Percentiles rank a stretch among this genome's conserved stretches.
Evolutionary conservation across 2,888 invertebrate species (phyloP).

Genomic region (Lydus trimaculatus): DNA sequence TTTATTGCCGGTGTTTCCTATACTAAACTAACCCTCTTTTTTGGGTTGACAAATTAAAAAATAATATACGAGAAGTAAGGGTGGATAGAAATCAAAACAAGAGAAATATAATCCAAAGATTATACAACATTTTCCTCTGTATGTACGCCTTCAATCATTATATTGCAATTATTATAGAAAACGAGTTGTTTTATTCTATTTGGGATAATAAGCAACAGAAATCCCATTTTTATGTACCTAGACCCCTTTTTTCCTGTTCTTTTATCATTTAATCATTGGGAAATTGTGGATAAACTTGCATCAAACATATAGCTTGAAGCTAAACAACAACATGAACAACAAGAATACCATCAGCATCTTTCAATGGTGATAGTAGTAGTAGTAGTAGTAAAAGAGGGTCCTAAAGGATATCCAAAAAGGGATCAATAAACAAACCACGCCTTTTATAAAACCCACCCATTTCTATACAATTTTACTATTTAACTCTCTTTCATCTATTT

Average conservation of each 20-base stretch:
- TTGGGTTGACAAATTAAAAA: not conserved
- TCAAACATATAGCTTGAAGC: not conserved
- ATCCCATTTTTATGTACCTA: not conserved
- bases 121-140: not conserved
- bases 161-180: too few relatives aligned
- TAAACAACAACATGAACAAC: not conserved
- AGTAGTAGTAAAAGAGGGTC: conserved; percentile 4
- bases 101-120: not conserved
- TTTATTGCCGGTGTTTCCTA: not conserved
- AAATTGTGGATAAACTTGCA: not conserved
- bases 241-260: not conserved
- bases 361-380: not conserved
- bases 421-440: conserved; percentile 4
- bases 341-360: not conserved
- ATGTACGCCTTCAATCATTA: not conserved
- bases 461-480: not conserved
- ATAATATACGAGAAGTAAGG: not conserved
- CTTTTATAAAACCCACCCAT: not conserved
- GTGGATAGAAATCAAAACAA: not conserved
- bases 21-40: not conserved
- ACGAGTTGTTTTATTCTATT: not conserved
- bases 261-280: not conserved
- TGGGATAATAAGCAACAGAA: too few relatives aligned
- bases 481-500: not conserved
- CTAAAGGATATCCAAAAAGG: not conserved